Conservation (phyloP, 2,888 invertebrate species). For the Magallana nippona region DNA sequence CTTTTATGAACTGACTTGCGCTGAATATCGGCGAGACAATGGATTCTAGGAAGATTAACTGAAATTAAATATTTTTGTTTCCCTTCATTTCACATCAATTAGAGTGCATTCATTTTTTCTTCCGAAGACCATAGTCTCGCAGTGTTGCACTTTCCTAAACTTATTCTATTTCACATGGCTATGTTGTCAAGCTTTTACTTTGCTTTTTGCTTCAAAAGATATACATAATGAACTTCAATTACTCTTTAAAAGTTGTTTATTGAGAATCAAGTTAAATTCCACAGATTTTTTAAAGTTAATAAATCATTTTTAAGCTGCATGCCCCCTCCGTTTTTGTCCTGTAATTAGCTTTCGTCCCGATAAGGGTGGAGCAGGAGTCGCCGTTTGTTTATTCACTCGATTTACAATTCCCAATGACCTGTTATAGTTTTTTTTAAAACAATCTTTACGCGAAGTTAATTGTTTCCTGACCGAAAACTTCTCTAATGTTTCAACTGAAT, state of each 20-base stretch:
- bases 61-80: no score
- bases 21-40: no score
- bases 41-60: no score
- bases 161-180: no score
- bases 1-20: no score
- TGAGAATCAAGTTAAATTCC: neutral
- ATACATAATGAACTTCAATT: neutral
- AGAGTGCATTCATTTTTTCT: no score
- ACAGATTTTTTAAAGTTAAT: neutral
- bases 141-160: no score
- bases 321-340: neutral
- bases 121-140: no score
- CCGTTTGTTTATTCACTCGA: conserved; percentile 22
- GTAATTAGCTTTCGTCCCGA: neutral
- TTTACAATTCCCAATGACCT: conserved; percentile 6
- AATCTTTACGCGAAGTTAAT: conserved; percentile 1
- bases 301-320: neutral
- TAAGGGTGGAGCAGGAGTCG: conserved; percentile 2
- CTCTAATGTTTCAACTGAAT: neutral
- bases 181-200: no score
- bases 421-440: conserved; percentile 23
- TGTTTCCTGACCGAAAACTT: conserved; percentile 25
- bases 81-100: no score
- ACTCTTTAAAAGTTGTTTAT: conserved; percentile 5
- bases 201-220: no score